Conservation (phyloP, 2,113 vertebrate species). For the Orthonyx spaldingii region DNA sequence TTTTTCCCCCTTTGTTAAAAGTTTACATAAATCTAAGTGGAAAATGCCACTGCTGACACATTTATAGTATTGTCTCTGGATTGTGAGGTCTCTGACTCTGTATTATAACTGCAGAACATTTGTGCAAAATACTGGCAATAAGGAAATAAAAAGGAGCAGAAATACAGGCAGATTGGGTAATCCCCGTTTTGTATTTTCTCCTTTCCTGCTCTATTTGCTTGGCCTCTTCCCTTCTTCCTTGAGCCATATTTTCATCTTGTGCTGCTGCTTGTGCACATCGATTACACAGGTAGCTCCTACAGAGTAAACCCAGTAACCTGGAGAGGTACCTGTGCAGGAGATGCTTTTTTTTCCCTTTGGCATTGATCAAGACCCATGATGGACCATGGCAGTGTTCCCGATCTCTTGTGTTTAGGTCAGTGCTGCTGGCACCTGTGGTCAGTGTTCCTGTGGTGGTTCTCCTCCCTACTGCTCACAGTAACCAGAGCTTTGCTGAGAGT, state of each 20-base stretch:
- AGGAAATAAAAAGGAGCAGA: neutral
- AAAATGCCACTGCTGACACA: neutral
- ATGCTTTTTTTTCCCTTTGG: neutral
- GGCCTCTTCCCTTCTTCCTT: neutral
- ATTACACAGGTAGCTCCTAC: neutral
- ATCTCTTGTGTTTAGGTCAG: neutral
- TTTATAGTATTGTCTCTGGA: neutral
- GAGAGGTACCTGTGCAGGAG: neutral
- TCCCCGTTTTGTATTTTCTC: neutral
- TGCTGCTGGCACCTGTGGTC: neutral
- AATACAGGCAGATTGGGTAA: neutral
- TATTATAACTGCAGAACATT: neutral
- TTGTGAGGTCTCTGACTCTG: neutral
- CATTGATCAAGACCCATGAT: neutral
- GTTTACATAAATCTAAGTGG: neutral
- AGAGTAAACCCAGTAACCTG: neutral
- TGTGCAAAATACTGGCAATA: neutral
- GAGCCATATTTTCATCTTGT: neutral
- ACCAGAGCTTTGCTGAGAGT: neutral
- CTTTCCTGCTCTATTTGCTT: neutral
- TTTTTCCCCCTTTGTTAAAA: accelerated
- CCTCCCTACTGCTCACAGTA: neutral
- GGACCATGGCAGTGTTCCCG: neutral
- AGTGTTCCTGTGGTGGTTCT: neutral
- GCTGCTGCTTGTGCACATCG: neutral